Evolutionary conservation across 2,888 invertebrate genomes (phyloP).

Genomic region (Harpagoxenus sublaevis): DNA sequence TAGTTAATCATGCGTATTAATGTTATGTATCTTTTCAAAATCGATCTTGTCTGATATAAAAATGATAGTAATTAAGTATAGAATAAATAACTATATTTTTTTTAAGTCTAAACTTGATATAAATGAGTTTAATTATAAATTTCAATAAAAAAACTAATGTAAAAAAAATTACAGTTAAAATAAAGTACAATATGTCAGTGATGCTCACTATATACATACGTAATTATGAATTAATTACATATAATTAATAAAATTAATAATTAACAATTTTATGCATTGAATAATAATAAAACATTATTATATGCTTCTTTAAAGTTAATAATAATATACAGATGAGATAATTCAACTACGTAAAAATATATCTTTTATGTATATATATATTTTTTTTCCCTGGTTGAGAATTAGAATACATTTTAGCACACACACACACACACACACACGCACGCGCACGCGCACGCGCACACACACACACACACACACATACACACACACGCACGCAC

Average conservation of each 20-base stretch:
- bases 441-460: neutral
- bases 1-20: neutral
- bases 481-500: neutral
- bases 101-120: neutral
- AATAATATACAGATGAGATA: conserved; percentile 3
- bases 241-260: conserved; percentile 1
- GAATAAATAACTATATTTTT: conserved; percentile 19
- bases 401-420: neutral
- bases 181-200: neutral
- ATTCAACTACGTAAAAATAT: conserved; percentile 24
- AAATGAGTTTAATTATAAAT: conserved; percentile 7
- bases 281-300: conserved; percentile 10
- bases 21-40: neutral
- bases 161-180: no score
- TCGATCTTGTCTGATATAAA: neutral
- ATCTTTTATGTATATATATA: neutral
- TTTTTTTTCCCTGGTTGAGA: neutral
- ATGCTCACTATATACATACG: neutral
- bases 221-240: conserved; percentile 16
- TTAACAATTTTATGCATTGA: neutral
- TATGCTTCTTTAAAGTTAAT: conserved; percentile 10
- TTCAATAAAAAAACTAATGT: conserved; percentile 61
- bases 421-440: neutral
- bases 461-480: neutral
- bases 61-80: neutral